Conservation (phyloP, 2,797 vertebrate species). For the Helarctos malayanus region DNA sequence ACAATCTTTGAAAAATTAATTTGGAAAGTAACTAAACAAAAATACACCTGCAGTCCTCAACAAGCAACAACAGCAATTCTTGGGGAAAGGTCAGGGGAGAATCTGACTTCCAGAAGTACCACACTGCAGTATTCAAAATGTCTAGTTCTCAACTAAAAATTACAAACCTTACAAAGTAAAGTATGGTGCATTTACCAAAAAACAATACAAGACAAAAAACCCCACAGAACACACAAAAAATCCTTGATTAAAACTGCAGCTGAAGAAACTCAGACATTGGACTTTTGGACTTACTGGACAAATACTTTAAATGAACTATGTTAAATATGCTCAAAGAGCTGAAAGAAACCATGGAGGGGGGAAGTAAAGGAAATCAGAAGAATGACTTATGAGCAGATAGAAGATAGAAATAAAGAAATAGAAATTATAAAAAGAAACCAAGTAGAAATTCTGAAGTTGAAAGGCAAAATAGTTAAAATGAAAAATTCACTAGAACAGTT, state of each 20-base stretch:
- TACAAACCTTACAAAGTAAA: neutral
- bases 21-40: neutral
- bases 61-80: neutral
- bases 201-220: too few relatives aligned
- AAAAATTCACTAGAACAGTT: neutral
- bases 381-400: neutral
- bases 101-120: neutral
- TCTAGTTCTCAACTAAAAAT: neutral
- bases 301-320: neutral
- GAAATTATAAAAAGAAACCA: neutral
- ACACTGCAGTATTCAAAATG: neutral
- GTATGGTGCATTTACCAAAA: neutral
- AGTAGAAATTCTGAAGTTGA: neutral
- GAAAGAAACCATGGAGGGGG: neutral
- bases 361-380: neutral
- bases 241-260: neutral
- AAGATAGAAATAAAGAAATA: neutral
- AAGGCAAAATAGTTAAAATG: neutral
- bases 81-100: neutral
- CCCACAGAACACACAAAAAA: neutral
- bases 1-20: neutral
- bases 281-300: neutral
- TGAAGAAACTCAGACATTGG: neutral
- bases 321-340: constrained; percentile 2
- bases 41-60: neutral